phyloP scores from a whole-genome alignment of 2,797 vertebrate genomes.

The Ispidina lecontei region DNA sequence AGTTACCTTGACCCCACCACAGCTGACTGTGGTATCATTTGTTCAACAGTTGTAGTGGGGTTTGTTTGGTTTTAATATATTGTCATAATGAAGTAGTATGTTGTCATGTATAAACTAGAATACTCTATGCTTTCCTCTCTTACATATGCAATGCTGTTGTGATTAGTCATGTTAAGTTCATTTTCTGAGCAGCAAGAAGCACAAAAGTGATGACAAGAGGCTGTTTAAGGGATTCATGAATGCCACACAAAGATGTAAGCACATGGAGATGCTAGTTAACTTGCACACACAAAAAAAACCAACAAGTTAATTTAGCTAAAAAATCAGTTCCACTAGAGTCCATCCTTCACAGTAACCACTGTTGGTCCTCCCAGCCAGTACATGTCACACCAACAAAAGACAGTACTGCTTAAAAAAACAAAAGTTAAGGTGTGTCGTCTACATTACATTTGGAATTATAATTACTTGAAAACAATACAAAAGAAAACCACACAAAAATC shows the following conservation, averaged over 20 bases:
- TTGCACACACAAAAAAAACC: neutral
- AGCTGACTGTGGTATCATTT: neutral
- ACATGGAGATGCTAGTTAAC: neutral
- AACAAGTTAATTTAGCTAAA: neutral
- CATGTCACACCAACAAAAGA: neutral
- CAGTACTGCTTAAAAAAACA: neutral
- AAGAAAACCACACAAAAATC: neutral
- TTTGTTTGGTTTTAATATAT: neutral
- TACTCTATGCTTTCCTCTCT: neutral
- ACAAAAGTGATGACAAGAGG: neutral
- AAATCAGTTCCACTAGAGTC: neutral
- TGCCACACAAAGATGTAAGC: neutral
- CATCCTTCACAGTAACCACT: neutral
- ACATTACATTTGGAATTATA: neutral
- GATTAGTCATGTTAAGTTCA: neutral
- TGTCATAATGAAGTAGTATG: neutral
- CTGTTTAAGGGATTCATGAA: neutral
- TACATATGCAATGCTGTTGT: neutral
- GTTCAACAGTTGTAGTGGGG: neutral
- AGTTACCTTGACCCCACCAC: neutral
- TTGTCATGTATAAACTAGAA: neutral
- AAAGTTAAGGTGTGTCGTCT: neutral
- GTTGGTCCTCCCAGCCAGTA: neutral
- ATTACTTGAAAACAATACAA: conserved; percentile 10
- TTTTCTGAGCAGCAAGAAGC: neutral